Percentiles rank a stretch among this genome's conserved stretches.
Evolutionary conservation across 1,140 invertebrate genomes (phyloP).

Genomic region (Antheraea pernyi): DNA sequence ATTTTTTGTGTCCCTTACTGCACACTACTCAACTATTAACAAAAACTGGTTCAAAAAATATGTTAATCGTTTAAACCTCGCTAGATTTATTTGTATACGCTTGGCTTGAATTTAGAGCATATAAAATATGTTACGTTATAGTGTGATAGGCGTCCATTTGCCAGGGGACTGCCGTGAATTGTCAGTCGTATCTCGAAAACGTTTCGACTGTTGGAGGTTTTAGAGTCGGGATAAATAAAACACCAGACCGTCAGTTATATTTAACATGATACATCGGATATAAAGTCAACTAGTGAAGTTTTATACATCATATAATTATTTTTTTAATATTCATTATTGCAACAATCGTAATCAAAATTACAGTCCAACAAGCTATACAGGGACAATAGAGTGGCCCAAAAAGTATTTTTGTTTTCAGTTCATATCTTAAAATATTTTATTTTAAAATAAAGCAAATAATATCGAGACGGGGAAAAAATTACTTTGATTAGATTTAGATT

Average conservation of each 20-base stretch:
- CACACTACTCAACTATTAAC: background rate
- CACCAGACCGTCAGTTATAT: constrained; percentile 22
- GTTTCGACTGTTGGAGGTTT: constrained; percentile 21
- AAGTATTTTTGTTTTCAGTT: too few species aligned
- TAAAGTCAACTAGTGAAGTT: background rate
- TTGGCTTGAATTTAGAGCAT: constrained; percentile 9
- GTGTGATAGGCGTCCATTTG: constrained; percentile 17
- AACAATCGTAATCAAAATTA: too few species aligned
- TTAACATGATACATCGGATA: constrained; percentile 22
- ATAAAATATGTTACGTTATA: constrained; percentile 14
- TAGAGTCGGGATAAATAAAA: constrained; percentile 28
- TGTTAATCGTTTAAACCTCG: constrained; percentile 1
- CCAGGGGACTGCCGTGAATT: constrained; percentile 28
- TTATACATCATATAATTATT: too few species aligned
- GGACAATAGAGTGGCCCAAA: too few species aligned
- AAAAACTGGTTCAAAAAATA: constrained; percentile 4
- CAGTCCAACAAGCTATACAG: too few species aligned
- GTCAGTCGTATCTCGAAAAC: constrained; percentile 18
- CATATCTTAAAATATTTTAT: too few species aligned
- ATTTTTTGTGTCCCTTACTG: too few species aligned
- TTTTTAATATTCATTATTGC: too few species aligned
- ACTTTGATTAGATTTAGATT: too few species aligned
- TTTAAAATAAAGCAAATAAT: too few species aligned
- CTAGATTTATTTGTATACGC: constrained; percentile 11
- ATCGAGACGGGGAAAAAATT: too few species aligned